These are phyloP conservation scores for Scytalopus superciliaris DNA, from an alignment of 2,113 vertebrate genomes.

Conservation along the genomic window DNA sequence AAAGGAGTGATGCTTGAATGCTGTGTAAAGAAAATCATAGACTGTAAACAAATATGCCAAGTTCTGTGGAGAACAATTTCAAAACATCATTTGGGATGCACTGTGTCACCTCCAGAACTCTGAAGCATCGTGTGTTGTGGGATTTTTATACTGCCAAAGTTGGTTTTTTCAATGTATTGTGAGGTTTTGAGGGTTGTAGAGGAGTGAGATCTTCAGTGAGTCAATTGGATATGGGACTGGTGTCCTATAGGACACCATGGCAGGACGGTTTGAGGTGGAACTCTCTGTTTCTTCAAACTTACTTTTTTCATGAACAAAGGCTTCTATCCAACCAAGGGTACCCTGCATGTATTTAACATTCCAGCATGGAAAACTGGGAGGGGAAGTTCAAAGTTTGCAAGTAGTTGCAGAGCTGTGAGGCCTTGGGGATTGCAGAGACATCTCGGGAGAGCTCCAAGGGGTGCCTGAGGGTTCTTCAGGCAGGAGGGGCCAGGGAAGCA, in stretches of 20 bases:
- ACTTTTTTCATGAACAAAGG: background rate
- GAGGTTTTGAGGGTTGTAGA: background rate
- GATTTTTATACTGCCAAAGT: background rate
- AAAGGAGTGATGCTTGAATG: background rate
- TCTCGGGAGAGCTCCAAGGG: background rate
- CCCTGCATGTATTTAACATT: background rate
- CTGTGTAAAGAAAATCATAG: background rate
- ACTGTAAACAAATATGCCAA: conserved; percentile 30
- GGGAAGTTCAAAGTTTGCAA: background rate
- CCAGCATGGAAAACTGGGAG: background rate
- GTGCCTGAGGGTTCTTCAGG: background rate
- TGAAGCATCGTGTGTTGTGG: background rate
- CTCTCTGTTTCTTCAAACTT: background rate
- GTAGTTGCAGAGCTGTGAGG: background rate
- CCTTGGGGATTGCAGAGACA: rapidly evolving
- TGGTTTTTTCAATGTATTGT: rapidly evolving
- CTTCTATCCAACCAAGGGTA: background rate
- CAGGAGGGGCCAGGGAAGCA: background rate
- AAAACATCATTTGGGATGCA: background rate
- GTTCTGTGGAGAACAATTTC: background rate
- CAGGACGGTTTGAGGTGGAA: background rate
- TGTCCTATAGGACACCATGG: rapidly evolving
- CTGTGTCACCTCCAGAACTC: background rate
- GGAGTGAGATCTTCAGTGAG: background rate
- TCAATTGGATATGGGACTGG: rapidly evolving